Conservation (phyloP, 1,140 invertebrate genomes). For the Diorhabda elongata region DNA sequence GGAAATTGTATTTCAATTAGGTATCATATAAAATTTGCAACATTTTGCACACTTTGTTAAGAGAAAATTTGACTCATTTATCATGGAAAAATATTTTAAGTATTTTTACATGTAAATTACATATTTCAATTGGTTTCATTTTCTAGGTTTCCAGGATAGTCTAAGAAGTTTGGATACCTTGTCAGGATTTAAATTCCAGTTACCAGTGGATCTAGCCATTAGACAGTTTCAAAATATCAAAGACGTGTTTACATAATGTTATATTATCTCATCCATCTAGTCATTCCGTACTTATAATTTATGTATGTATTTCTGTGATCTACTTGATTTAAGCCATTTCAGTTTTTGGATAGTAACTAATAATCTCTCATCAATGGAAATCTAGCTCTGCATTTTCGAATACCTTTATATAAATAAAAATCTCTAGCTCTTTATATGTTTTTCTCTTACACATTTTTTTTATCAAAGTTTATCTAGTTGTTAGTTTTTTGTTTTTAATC, state of each 20-base stretch:
- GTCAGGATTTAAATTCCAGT: slow-evolving; percentile 81
- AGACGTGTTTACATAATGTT: slow-evolving; percentile 78
- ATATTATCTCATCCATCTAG: slow-evolving; percentile 8
- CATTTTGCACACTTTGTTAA: too few species aligned
- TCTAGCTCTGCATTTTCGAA: background rate
- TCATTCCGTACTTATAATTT: slow-evolving; percentile 15
- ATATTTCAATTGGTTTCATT: too few species aligned
- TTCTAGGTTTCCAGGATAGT: slow-evolving; percentile 89
- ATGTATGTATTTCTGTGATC: background rate
- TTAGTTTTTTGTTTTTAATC: background rate
- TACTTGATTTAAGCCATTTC: background rate
- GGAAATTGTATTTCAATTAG: too few species aligned
- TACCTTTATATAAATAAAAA: background rate
- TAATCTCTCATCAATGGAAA: background rate
- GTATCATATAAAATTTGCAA: too few species aligned
- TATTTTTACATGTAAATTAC: too few species aligned
- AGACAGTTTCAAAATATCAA: slow-evolving; percentile 96
- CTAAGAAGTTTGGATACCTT: slow-evolving; percentile 85
- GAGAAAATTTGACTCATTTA: too few species aligned
- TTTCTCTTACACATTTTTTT: background rate
- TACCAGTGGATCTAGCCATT: slow-evolving; percentile 93
- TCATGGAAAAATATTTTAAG: too few species aligned
- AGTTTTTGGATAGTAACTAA: background rate
- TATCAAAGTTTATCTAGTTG: background rate
- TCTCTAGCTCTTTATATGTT: background rate